These are phyloP conservation scores for Yponomeuta cagnagella DNA, from an alignment of 2,888 invertebrate species.

Conservation along the genomic window DNA sequence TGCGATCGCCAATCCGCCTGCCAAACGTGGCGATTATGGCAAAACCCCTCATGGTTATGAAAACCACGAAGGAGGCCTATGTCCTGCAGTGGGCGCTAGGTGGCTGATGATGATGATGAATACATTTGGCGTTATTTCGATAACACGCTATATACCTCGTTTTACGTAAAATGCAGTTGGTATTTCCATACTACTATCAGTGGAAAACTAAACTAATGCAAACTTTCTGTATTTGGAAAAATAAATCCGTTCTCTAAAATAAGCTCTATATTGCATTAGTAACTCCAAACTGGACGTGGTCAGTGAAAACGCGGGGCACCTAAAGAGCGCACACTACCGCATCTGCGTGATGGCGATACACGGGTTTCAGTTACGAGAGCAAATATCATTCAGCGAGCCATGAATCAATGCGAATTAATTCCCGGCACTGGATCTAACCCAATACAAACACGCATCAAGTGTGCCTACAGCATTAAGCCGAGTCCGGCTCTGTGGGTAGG, in stretches of 20 bases:
- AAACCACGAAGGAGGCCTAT: too few species aligned
- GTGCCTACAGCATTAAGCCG: neutral
- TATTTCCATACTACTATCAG: neutral
- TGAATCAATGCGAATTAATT: constrained; percentile 14
- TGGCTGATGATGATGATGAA: too few species aligned
- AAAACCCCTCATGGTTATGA: too few species aligned
- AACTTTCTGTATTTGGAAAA: too few species aligned
- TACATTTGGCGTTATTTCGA: neutral
- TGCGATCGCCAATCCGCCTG: too few species aligned
- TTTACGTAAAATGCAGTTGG: neutral
- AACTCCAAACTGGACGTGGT: too few species aligned
- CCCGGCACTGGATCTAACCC: constrained; percentile 7
- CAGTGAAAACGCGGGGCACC: neutral
- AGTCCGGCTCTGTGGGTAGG: too few species aligned
- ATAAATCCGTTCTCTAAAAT: too few species aligned
- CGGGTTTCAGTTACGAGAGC: neutral
- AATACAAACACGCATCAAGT: constrained; percentile 10
- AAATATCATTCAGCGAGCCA: constrained; percentile 3
- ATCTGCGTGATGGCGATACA: neutral
- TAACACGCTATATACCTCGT: neutral
- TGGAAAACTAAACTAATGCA: too few species aligned
- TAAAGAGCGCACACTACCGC: neutral
- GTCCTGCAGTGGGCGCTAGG: too few species aligned
- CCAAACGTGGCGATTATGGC: too few species aligned
- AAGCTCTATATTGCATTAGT: too few species aligned